Evolutionary conservation across 1,140 invertebrate genomes (phyloP), one percentile per base, ranked within the genome.

Genomic region (Condylostylus longicornis): DNA sequence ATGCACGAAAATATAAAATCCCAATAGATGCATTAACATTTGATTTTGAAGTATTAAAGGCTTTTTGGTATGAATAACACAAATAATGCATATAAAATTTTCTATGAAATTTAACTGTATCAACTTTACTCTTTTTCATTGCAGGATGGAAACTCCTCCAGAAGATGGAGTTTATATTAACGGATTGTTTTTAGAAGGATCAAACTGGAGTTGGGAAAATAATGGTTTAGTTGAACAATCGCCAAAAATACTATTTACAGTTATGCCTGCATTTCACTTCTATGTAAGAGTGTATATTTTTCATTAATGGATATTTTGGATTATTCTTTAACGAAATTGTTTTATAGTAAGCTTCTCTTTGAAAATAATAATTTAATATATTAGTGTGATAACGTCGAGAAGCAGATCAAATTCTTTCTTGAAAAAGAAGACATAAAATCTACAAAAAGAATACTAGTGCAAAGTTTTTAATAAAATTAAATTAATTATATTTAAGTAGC

Each of bases 21-120:
- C 82, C 88, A 3, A 91, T 94, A 29, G 87, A 94, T 65, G 75
- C 79, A 37, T 61, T 93, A 5, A 70, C 73, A 20, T 90, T 86
- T 54, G 77, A 87, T 54, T 90, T 80, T 52, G 66, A 80, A 51
- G 74, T 84, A 42, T 44, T 65, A 19, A 49, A 56, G 37, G 58
- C 62, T 27, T 66, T 69, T 42, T 66, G 62, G 37, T 64, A 66
- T 42, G 25, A 48, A 0, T 30, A n/a, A n/a, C n/a, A n/a, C n/a
- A n/a, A n/a, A 33, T 8, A 29, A 22, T n/a, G n/a, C n/a, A n/a
- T n/a, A n/a, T n/a, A n/a, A n/a, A n/a, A n/a, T n/a, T n/a, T n/a
- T n/a, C n/a, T n/a, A n/a, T n/a, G n/a, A n/a, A n/a, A n/a, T n/a
- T n/a, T n/a, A n/a, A n/a, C n/a, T n/a, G n/a, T n/a, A 30, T 14